These are phyloP conservation scores for Motacilla alba DNA, from an alignment of 2,113 vertebrate species.

Conservation along the genomic window DNA sequence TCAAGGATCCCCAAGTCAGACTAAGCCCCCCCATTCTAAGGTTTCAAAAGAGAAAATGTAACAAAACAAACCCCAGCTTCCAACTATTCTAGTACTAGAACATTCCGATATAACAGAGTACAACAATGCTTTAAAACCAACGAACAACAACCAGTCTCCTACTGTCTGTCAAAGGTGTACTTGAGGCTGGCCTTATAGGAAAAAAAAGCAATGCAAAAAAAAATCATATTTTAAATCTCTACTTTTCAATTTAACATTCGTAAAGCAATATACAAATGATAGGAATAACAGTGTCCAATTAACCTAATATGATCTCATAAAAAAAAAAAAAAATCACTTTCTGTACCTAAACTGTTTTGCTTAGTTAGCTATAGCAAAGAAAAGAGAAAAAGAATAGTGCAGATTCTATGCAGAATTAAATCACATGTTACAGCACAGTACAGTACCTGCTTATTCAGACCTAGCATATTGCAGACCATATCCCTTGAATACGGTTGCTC, in stretches of 20 bases:
- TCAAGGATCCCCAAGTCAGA: constrained; percentile 85
- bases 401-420: constrained; percentile 74
- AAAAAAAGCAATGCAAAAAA: constrained; percentile 87
- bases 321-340: constrained; percentile 38
- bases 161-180: constrained; percentile 78
- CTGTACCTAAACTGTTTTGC: constrained; percentile 78
- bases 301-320: constrained; percentile 49
- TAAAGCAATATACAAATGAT: constrained; percentile 75
- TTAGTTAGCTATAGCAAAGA: constrained; percentile 81
- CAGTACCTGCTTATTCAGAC: constrained; percentile 99
- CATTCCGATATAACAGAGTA: constrained; percentile 45
- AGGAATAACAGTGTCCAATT: constrained; percentile 69
- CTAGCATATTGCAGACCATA: constrained; percentile 99
- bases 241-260: constrained; percentile 72
- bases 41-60: constrained; percentile 38
- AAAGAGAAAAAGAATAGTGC: constrained; percentile 76
- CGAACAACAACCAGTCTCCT: constrained; percentile 58
- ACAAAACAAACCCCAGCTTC: constrained; percentile 41
- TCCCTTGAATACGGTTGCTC: constrained; percentile 98
- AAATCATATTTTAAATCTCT: constrained; percentile 75
- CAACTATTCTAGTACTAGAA: constrained; percentile 39
- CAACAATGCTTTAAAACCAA: constrained; percentile 34
- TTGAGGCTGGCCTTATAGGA: constrained; percentile 86
- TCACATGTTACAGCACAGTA: constrained; percentile 51
- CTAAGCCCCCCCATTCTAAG: constrained; percentile 76